These are phyloP conservation scores for Thamnophis elegans DNA, from an alignment of 2,797 vertebrate genomes.

Conservation along the genomic window DNA sequence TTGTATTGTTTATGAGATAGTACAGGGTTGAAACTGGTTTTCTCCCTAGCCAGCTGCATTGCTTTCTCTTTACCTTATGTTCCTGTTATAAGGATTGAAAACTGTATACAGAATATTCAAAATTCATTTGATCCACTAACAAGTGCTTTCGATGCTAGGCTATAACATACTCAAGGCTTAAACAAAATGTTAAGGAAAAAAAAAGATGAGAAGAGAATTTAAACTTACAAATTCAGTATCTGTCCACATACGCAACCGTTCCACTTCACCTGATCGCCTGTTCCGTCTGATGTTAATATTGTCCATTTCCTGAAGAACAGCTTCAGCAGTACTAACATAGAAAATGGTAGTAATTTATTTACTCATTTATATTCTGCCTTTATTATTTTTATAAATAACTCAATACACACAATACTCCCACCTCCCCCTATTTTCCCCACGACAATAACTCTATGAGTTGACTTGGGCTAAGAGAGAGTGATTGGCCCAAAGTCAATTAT, in stretches of 20 bases:
- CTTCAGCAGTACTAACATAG: slow-evolving; percentile 88
- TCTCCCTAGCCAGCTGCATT: neutral
- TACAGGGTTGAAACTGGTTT: neutral
- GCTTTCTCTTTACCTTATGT: neutral
- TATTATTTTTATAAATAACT: neutral
- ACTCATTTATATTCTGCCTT: neutral
- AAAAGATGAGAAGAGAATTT: neutral
- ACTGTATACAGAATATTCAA: neutral
- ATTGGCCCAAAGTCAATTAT: neutral
- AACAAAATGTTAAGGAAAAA: fast-evolving
- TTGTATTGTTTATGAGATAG: neutral
- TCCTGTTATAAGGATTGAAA: neutral
- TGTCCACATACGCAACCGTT: slow-evolving; percentile 97
- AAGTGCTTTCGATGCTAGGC: neutral
- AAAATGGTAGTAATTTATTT: slow-evolving; percentile 14
- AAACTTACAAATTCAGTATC: slow-evolving; percentile 95
- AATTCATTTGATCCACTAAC: neutral
- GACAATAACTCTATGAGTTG: neutral
- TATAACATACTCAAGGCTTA: fast-evolving
- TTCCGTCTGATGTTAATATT: slow-evolving; percentile 97
- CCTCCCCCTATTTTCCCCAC: neutral
- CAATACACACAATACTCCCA: neutral
- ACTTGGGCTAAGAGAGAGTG: neutral
- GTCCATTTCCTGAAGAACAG: slow-evolving; percentile 99
- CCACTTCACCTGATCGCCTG: slow-evolving; percentile 87